These are phyloP conservation scores for Panthera leo DNA, from an alignment of 2,113 vertebrate genomes.

Conservation along the genomic window DNA sequence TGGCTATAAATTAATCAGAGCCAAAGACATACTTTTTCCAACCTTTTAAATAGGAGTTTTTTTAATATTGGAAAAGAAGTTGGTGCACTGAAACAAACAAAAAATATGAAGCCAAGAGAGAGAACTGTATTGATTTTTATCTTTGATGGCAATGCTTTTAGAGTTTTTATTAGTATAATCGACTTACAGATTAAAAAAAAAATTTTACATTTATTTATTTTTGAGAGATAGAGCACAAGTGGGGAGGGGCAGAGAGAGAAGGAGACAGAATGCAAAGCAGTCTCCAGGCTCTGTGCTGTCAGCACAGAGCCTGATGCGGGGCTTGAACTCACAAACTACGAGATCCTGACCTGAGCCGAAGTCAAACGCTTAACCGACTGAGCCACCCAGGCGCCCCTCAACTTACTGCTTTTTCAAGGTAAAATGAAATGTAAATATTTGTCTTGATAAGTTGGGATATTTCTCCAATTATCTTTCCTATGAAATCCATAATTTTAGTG, in stretches of 20 bases:
- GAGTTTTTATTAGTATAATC: not conserved
- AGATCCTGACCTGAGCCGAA: too few species aligned
- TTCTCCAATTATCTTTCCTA: not conserved
- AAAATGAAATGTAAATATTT: not conserved
- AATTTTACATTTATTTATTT: too few species aligned
- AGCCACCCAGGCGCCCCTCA: too few species aligned
- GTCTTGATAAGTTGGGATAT: not conserved
- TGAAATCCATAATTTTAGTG: not conserved
- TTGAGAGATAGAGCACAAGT: too few species aligned
- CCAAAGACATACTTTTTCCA: not conserved
- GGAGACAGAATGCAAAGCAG: too few species aligned
- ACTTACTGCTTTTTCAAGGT: not conserved
- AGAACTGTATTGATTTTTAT: not conserved
- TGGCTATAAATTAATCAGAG: not conserved
- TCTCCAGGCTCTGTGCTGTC: too few species aligned
- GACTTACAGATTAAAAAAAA: not conserved
- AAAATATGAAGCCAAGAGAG: not conserved
- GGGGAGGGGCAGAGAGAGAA: too few species aligned
- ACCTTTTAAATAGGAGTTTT: not conserved
- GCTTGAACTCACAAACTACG: too few species aligned
- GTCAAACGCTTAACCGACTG: too few species aligned
- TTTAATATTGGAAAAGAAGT: not conserved
- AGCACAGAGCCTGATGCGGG: too few species aligned
- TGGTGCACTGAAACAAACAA: not conserved
- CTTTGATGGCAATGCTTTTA: not conserved